A percentile compares a stretch with the other conserved stretches of the same genome.
These are phyloP conservation scores for Paramisgurnus dabryanus DNA, from an alignment of 2,113 vertebrate genomes.

Conservation along the genomic window DNA sequence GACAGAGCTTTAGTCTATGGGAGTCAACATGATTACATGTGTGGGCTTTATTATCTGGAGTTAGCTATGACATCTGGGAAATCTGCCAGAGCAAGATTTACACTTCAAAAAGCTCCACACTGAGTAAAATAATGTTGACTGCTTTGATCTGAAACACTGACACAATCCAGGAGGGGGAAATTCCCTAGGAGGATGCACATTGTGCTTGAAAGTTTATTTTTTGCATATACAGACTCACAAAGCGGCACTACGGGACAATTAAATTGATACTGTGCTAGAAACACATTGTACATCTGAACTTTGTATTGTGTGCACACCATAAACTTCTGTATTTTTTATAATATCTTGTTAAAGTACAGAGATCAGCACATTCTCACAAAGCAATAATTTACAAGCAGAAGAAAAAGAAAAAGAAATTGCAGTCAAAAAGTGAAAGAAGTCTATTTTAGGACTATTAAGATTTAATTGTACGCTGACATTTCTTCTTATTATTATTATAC, in stretches of 20 bases:
- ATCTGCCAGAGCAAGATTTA: constrained; percentile 62
- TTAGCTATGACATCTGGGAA: constrained; percentile 58
- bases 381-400: too few species aligned
- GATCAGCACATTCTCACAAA: too few species aligned
- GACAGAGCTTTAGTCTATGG: constrained; percentile 53
- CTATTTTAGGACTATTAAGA: too few species aligned
- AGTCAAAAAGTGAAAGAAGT: too few species aligned
- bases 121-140: constrained; percentile 50
- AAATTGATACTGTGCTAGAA: neutral
- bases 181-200: neutral
- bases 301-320: neutral
- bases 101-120: constrained; percentile 59
- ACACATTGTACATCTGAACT: neutral
- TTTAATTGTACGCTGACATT: too few species aligned
- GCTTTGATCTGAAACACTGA: constrained; percentile 62
- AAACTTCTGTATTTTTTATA: too few species aligned
- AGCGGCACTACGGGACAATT: neutral
- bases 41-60: constrained; percentile 51
- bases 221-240: neutral
- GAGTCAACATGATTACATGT: constrained; percentile 60
- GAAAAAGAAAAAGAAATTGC: too few species aligned
- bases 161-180: constrained; percentile 47
- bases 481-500: too few species aligned
- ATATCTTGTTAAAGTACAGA: too few species aligned
- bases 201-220: constrained; percentile 10